Conservation (phyloP, 2,113 vertebrate genomes). For the Copsychus sechellarum region DNA sequence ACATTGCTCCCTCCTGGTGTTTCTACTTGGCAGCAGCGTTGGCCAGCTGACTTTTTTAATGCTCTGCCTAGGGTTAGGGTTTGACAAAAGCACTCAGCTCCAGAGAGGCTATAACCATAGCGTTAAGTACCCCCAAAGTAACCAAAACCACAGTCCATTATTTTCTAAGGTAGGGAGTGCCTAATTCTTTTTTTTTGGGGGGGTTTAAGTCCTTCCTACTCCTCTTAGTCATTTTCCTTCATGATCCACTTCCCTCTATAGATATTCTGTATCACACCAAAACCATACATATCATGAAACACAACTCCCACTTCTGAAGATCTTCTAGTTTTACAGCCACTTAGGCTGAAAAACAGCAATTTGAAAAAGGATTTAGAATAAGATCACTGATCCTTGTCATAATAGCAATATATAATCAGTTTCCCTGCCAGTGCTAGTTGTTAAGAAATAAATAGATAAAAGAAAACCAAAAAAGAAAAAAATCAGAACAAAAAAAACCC, state of each 20-base stretch:
- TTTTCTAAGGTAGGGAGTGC: neutral
- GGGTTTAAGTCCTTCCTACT: neutral
- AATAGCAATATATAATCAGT: neutral
- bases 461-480: too few relatives aligned
- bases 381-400: neutral
- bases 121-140: neutral
- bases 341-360: neutral
- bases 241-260: neutral
- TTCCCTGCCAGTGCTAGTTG: neutral
- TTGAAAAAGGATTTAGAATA: neutral
- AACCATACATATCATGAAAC: neutral
- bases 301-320: neutral
- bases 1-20: neutral
- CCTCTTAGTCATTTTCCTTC: neutral
- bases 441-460: neutral
- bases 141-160: fast-evolving
- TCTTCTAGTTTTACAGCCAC: neutral
- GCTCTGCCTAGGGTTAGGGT: neutral
- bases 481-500: too few relatives aligned
- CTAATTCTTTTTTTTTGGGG: neutral
- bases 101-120: neutral
- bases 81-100: neutral
- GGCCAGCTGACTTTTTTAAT: neutral
- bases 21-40: neutral
- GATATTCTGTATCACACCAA: neutral